Evolutionary conservation across 2,113 vertebrate species (phyloP).

Genomic region (Aldabrachelys gigantea): DNA sequence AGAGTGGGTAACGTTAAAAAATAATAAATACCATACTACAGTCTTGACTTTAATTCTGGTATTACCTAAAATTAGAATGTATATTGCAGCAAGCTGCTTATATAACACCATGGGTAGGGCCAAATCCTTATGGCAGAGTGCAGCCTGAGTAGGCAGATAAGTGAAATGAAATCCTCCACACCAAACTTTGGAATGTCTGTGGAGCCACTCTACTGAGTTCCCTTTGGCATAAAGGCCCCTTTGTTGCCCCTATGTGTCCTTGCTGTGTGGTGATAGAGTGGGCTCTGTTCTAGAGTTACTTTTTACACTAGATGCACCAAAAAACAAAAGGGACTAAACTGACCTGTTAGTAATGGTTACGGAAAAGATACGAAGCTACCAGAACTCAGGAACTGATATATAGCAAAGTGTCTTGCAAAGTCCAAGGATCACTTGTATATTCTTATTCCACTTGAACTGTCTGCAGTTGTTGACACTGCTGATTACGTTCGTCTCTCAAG

Average conservation of each 20-base stretch:
- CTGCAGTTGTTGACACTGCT: too few relatives aligned
- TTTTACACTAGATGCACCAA: background rate
- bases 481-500: background rate
- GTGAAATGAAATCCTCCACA: background rate
- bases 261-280: background rate
- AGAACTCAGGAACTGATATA: background rate
- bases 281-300: background rate
- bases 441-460: background rate
- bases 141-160: background rate
- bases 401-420: background rate
- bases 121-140: background rate
- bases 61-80: background rate
- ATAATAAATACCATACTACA: background rate
- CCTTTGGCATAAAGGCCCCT: background rate
- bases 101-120: background rate
- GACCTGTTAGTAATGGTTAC: background rate
- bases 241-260: background rate
- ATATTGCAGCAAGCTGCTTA: background rate
- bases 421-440: background rate
- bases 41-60: background rate
- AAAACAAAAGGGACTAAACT: background rate
- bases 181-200: background rate
- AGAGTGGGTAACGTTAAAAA: background rate
- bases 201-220: background rate
- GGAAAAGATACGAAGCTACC: background rate